These are phyloP conservation scores for Ptilonorhynchus violaceus DNA, from an alignment of 2,113 vertebrate species.

Conservation along the genomic window DNA sequence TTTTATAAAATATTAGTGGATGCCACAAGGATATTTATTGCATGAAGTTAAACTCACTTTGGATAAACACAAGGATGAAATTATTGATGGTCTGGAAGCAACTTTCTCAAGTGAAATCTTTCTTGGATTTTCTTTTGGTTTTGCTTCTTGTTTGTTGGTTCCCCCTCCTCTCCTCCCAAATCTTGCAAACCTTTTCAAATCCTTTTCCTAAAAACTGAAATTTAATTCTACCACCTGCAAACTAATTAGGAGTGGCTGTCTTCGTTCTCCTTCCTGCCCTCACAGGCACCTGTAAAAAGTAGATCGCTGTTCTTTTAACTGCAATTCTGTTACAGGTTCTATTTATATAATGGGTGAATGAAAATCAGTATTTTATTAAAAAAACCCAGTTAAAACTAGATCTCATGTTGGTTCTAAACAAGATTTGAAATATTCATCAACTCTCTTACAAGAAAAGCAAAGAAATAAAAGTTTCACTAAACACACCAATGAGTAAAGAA, in stretches of 20 bases:
- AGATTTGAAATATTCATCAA: neutral
- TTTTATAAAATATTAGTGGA: neutral
- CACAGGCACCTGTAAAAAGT: neutral
- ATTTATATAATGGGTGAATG: neutral
- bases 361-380: neutral
- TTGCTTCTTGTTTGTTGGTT: neutral
- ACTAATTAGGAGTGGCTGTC: neutral
- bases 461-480: neutral
- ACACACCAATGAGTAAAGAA: neutral
- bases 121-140: neutral
- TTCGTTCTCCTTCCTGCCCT: neutral
- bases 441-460: neutral
- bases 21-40: neutral
- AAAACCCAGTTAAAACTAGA: neutral
- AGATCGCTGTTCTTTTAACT: neutral
- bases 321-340: neutral
- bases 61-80: neutral
- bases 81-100: neutral
- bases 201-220: neutral
- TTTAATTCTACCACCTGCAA: neutral
- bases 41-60: neutral
- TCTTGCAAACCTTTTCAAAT: neutral
- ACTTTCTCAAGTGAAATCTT: neutral
- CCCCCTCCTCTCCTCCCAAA: fast-evolving
- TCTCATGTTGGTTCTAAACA: neutral